These are phyloP conservation scores for Pholis gunnellus DNA, from an alignment of 2,113 vertebrate genomes.

Conservation along the genomic window DNA sequence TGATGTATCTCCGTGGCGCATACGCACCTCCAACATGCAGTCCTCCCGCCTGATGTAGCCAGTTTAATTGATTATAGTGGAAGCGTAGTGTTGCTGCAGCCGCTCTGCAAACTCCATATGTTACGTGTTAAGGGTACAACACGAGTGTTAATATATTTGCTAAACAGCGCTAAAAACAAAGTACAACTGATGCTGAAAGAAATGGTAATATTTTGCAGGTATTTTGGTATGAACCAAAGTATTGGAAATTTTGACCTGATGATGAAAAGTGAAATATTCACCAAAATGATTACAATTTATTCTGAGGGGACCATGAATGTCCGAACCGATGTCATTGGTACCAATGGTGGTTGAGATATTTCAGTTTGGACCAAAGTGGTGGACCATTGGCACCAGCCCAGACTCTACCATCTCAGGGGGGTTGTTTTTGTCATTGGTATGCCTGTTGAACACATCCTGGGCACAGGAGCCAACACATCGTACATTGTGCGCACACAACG, in stretches of 20 bases:
- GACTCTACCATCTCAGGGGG: neutral
- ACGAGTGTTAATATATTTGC: too few relatives aligned
- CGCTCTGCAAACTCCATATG: too few relatives aligned
- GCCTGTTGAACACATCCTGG: conserved; percentile 64
- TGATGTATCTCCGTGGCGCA: too few relatives aligned
- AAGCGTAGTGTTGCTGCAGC: too few relatives aligned
- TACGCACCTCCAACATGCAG: too few relatives aligned
- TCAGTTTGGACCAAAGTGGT: neutral
- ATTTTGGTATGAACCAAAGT: neutral
- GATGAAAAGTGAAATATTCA: neutral
- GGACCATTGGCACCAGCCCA: neutral
- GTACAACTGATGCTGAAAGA: neutral
- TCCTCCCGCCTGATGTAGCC: too few relatives aligned
- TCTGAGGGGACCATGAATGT: neutral
- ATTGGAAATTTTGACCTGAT: neutral
- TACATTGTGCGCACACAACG: neutral
- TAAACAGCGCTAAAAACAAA: neutral
- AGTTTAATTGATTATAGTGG: too few relatives aligned
- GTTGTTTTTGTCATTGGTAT: conserved; percentile 36
- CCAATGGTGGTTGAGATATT: neutral
- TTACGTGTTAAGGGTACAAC: too few relatives aligned
- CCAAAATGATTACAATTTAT: neutral
- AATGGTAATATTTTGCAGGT: neutral
- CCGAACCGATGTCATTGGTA: too few relatives aligned
- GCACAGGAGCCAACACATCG: conserved; percentile 22